A percentile compares a stretch with the other conserved stretches of the same genome.
These are phyloP conservation scores for Sylvia borin DNA, from an alignment of 2,797 vertebrate species.

Conservation along the genomic window DNA sequence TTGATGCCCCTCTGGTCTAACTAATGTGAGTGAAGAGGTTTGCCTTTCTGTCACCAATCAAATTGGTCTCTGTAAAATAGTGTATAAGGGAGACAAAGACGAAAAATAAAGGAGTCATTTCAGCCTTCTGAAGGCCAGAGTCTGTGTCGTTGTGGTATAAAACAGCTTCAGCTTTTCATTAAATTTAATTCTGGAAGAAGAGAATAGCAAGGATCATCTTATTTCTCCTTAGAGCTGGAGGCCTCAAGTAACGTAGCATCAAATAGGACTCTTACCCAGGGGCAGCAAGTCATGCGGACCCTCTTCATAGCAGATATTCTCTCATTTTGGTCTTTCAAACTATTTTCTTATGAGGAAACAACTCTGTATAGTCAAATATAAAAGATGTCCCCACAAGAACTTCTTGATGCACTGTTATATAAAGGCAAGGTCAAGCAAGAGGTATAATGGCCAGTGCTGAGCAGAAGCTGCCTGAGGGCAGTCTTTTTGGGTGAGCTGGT, in stretches of 20 bases:
- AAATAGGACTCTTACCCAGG: accelerated
- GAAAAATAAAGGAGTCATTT: no score
- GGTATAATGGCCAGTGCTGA: accelerated
- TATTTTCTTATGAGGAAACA: neutral
- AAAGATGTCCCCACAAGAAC: neutral
- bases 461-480: neutral
- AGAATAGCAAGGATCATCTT: neutral
- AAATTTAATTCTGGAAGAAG: neutral
- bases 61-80: no score
- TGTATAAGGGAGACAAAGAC: no score
- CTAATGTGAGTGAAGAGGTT: no score
- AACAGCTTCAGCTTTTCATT: neutral
- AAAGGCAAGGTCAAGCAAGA: neutral
- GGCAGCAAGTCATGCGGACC: neutral
- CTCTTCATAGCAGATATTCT: neutral
- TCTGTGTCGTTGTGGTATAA: no score
- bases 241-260: neutral
- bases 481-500: neutral
- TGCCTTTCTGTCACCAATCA: no score
- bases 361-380: neutral
- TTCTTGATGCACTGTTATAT: neutral
- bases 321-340: neutral
- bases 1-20: no score
- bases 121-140: no score
- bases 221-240: neutral